These are phyloP conservation scores for Caenorhabditis becei DNA, from an alignment of 2,888 invertebrate genomes.

Conservation along the genomic window DNA sequence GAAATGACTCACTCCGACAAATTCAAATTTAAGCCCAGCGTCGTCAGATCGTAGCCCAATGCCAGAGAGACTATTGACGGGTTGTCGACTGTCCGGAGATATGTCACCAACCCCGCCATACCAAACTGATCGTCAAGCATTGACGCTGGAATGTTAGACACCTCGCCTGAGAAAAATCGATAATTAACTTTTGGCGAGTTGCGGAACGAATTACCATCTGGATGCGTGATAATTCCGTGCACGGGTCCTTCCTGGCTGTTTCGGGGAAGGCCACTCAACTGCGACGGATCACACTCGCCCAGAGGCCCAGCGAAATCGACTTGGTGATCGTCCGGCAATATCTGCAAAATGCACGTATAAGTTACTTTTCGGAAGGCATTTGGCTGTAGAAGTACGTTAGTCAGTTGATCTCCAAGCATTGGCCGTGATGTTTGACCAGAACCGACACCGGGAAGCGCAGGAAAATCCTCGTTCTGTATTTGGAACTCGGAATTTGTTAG, in stretches of 20 bases:
- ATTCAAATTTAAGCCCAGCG: conserved; percentile 97
- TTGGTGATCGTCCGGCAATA: conserved; percentile 46
- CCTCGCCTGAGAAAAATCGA: conserved; percentile 87
- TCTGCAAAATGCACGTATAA: conserved; percentile 24
- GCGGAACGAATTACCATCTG: conserved; percentile 60
- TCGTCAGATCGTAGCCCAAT: conserved; percentile 97
- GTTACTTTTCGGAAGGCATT: conserved; percentile 10
- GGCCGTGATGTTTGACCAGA: conserved; percentile 49
- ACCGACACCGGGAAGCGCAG: conserved; percentile 91
- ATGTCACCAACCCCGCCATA: conserved; percentile 97
- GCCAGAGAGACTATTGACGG: conserved; percentile 96
- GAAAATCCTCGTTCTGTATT: conserved; percentile 99
- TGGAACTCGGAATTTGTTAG: conserved; percentile 82
- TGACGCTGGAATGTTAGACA: conserved; percentile 97
- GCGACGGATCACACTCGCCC: conserved; percentile 46
- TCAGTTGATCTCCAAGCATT: conserved; percentile 58
- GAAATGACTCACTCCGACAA: conserved; percentile 88
- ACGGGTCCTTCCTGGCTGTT: conserved; percentile 40
- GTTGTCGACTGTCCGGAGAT: conserved; percentile 97
- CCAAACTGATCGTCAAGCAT: conserved; percentile 99
- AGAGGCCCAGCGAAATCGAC: conserved; percentile 34
- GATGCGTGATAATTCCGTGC: conserved; percentile 68
- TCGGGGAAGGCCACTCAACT: conserved; percentile 40
- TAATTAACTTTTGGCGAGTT: background rate
- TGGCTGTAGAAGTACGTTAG: conserved; percentile 42